phyloP scores from a whole-genome alignment of 2,797 vertebrate species.

The Siniperca undulata region DNA sequence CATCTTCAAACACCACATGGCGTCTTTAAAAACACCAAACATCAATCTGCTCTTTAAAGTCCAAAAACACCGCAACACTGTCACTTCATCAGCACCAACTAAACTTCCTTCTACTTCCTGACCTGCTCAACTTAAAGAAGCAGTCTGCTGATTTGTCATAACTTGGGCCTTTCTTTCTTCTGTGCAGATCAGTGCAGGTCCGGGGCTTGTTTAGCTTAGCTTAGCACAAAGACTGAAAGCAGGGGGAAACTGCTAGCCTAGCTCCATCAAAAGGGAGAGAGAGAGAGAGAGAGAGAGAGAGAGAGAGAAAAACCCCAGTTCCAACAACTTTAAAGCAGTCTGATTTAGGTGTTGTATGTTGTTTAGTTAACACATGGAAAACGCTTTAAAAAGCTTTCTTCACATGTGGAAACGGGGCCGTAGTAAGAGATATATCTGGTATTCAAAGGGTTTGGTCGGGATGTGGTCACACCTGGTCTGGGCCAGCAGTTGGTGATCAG shows the following conservation, averaged over 20 bases:
- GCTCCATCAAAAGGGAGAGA: not conserved
- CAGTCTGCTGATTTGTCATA: not conserved
- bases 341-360: not conserved
- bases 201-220: not conserved
- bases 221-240: conserved; percentile 9
- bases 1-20: conserved; percentile 73
- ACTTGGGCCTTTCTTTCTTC: not conserved
- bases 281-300: not conserved
- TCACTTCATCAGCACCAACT: conserved; percentile 47
- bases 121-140: not conserved
- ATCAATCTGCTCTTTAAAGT: conserved; percentile 62
- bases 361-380: not conserved
- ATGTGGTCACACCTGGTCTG: no score
- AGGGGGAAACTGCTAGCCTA: not conserved
- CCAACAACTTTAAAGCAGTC: not conserved
- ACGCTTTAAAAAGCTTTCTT: no score
- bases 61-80: conserved; percentile 12
- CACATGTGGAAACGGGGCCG: not conserved
- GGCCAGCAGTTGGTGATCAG: no score
- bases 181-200: not conserved
- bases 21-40: conserved; percentile 49
- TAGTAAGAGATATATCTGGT: no score
- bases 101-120: conserved; percentile 42
- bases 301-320: not conserved
- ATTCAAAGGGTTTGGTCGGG: no score